A percentile compares a stretch with the other conserved stretches of the same genome.
phyloP scores from a whole-genome alignment of 2,113 vertebrate species.

The Cololabis saira region DNA sequence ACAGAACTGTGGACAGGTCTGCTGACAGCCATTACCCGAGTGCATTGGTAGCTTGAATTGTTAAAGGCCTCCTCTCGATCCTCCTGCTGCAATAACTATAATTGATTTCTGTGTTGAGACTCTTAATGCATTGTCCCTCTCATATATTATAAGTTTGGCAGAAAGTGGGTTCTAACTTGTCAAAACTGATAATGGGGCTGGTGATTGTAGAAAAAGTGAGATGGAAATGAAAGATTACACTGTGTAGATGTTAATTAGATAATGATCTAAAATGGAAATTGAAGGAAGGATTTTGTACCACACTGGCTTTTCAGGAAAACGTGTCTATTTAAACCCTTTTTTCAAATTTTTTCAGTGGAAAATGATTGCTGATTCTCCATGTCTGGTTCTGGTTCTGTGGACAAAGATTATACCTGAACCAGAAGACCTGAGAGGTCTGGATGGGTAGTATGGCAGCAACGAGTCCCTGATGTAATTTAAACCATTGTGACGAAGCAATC shows the following conservation, averaged over 20 bases:
- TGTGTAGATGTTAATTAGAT: conserved; percentile 50
- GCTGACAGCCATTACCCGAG: conserved; percentile 36
- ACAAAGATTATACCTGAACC: too few species aligned
- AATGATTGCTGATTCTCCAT: too few species aligned
- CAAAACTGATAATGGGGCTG: conserved; percentile 22
- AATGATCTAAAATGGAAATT: conserved; percentile 38
- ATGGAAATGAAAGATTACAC: conserved; percentile 18
- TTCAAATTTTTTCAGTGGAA: too few species aligned
- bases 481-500: too few species aligned
- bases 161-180: conserved; percentile 17
- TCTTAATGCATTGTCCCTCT: conserved; percentile 30
- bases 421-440: too few species aligned
- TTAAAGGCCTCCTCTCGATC: conserved; percentile 25
- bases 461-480: too few species aligned
- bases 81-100: conserved; percentile 30
- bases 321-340: too few species aligned
- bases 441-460: too few species aligned
- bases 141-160: conserved; percentile 29
- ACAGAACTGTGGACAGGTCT: conserved; percentile 11
- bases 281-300: conserved; percentile 15
- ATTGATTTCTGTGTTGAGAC: conserved; percentile 46
- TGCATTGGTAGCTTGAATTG: conserved; percentile 37
- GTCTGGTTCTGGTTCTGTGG: too few species aligned
- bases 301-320: conserved; percentile 3
- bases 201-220: neutral